Base-by-base conservation (phyloP, 2,113 vertebrate genomes). In the Chloropsis cyanopogon region DNA sequence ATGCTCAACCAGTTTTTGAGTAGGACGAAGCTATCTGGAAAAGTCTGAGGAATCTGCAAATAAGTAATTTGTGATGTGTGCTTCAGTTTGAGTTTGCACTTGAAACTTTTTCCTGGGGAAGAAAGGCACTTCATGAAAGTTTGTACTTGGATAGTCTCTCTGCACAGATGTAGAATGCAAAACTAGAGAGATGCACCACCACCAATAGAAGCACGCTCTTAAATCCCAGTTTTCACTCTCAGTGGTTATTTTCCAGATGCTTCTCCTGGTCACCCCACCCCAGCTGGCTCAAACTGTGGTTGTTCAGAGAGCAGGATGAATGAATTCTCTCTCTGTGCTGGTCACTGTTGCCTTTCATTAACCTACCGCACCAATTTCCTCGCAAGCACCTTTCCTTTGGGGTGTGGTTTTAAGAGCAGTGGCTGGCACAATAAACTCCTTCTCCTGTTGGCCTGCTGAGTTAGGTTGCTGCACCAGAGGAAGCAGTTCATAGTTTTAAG, bases 401-500 rank as follows among this genome's bases (percentile, higher is more conserved):
- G 92, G 57, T 2, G 86, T 95, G 90, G 65, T 89, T 96, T 93
- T 71, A 49, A 20, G 56, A 75, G 68, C 61, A 14, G 47, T 0
- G 7, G 14, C 12, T 76, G 61, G 10, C 0, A 4, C 39, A 84
- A 78, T 79, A 46, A 95, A 65, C 37, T 89, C 18, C 35, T 88
- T 66, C 64, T 73, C 35, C 79, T 71, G 63, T 77, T 0, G 0
- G 23, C 23, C 61, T 1, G 6, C 72, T 76, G 72, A 1, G 0
- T 61, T 57, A 42, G 3, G 11, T 37, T 95, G 64, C 71, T 88
- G 33, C 29, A 52, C 57, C 66, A 64, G 61, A 95, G 57, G 63
- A 95, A 94, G 82, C 42, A 85, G n/a, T 95, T 89, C 53, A 39
- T 82, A 29, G 5, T 82, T 89, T 85, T 93, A 91, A 93, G 89